A percentile compares a stretch with the other conserved stretches of the same genome.
Conservation (phyloP, 2,113 vertebrate species). For the Neodon shergylaensis region DNA sequence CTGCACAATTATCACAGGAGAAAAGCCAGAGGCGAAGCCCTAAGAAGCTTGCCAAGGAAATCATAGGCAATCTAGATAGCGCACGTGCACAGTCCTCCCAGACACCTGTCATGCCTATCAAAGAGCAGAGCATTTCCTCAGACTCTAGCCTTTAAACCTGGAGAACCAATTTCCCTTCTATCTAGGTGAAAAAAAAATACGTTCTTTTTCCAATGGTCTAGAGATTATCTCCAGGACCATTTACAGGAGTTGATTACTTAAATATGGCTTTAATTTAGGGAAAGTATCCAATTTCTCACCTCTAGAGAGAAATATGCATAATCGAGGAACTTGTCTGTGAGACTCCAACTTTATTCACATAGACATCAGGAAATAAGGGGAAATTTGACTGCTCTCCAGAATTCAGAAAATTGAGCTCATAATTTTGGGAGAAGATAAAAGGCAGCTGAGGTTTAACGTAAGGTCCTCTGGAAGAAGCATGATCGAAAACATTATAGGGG, state of each 20-base stretch:
- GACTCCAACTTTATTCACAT: slow-evolving; percentile 20
- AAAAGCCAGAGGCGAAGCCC: not conserved
- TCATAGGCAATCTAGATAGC: accelerated
- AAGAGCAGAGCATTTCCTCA: not conserved
- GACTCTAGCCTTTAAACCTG: not conserved
- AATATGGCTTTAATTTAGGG: not conserved
- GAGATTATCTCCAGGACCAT: slow-evolving; percentile 8
- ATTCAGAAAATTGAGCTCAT: slow-evolving; percentile 54
- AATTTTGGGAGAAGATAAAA: slow-evolving; percentile 52
- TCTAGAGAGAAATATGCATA: not conserved
- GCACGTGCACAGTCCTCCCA: accelerated
- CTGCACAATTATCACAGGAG: not conserved
- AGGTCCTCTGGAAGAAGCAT: slow-evolving; percentile 29
- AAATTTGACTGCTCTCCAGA: slow-evolving; percentile 21
- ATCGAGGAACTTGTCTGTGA: slow-evolving; percentile 5
- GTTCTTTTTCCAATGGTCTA: not conserved
- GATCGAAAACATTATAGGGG: slow-evolving; percentile 31
- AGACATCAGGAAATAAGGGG: slow-evolving; percentile 15
- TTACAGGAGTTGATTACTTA: slow-evolving; percentile 30
- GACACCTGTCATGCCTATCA: not conserved
- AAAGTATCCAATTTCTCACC: not conserved
- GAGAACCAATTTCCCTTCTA: not conserved
- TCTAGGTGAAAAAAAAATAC: not conserved
- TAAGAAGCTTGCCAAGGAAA: not conserved
- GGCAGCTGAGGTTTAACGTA: slow-evolving; percentile 38